A percentile compares a stretch with the other conserved stretches of the same genome.
phyloP scores from a whole-genome alignment of 2,113 vertebrate genomes.

The Melanostigma gelatinosum region DNA sequence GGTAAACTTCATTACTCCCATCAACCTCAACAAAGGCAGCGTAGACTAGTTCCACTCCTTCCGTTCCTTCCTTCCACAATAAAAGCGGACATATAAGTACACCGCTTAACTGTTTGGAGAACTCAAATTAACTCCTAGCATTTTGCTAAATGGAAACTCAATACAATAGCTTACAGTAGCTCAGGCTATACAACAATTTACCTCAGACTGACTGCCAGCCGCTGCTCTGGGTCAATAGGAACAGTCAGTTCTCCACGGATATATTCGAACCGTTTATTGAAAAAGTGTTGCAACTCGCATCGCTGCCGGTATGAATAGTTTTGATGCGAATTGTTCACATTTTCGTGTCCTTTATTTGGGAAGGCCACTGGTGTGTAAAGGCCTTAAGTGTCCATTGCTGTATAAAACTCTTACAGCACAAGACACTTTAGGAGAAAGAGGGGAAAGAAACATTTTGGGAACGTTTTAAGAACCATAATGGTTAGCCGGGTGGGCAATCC shows the following conservation, averaged over 20 bases:
- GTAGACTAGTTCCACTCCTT: neutral
- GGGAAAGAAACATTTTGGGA: conserved; percentile 50
- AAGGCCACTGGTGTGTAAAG: neutral
- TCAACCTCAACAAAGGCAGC: neutral
- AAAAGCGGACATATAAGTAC: no score
- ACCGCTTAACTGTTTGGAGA: no score
- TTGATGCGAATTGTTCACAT: neutral
- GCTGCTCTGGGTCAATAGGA: neutral
- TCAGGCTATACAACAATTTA: neutral
- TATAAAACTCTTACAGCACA: conserved; percentile 36
- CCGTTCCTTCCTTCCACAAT: neutral
- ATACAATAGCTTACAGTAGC: neutral
- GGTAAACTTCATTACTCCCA: neutral
- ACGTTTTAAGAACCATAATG: conserved; percentile 68
- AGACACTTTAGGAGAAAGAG: conserved; percentile 32
- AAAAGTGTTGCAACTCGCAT: neutral
- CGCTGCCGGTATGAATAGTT: neutral
- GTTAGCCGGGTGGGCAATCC: conserved; percentile 71
- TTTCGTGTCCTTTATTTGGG: neutral
- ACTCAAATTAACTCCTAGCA: no score
- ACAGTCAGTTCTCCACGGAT: neutral
- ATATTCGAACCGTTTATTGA: neutral
- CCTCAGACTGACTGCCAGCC: neutral
- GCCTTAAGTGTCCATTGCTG: conserved; percentile 1
- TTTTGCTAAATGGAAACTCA: neutral